Percentiles rank a stretch among this genome's conserved stretches.
Conservation (phyloP, 2,888 invertebrate species). For the Eilema griseolum region DNA sequence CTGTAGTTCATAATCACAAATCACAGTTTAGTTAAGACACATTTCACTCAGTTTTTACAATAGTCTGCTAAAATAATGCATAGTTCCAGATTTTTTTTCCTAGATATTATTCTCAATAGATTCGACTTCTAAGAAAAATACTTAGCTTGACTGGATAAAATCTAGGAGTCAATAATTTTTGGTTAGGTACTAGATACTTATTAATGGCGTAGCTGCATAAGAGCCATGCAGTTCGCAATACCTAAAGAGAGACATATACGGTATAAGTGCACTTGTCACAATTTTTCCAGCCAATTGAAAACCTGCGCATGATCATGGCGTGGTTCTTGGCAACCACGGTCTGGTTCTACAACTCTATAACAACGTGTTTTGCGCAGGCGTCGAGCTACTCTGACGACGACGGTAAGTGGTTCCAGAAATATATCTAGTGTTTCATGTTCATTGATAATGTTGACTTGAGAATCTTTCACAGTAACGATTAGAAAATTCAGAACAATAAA, state of each 20-base stretch:
- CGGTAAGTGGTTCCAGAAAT: constrained; percentile 65
- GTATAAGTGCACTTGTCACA: neutral
- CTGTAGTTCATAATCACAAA: too few relatives aligned
- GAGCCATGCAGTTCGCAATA: too few relatives aligned
- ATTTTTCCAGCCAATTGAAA: constrained; percentile 86
- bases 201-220: too few relatives aligned
- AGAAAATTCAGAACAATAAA: constrained; percentile 12
- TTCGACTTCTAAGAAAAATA: neutral
- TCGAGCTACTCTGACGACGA: constrained; percentile 80
- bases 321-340: constrained; percentile 87
- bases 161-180: neutral
- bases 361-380: constrained; percentile 81
- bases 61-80: too few relatives aligned
- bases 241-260: neutral
- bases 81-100: too few relatives aligned
- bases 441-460: constrained; percentile 22
- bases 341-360: constrained; percentile 87
- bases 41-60: too few relatives aligned
- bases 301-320: constrained; percentile 84
- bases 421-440: constrained; percentile 22
- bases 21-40: too few relatives aligned
- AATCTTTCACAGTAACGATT: constrained; percentile 14
- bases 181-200: neutral
- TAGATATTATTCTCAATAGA: neutral
- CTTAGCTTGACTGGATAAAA: neutral